Evolutionary conservation across 1,140 invertebrate genomes (phyloP).

Genomic region (Brachionus rubens): DNA sequence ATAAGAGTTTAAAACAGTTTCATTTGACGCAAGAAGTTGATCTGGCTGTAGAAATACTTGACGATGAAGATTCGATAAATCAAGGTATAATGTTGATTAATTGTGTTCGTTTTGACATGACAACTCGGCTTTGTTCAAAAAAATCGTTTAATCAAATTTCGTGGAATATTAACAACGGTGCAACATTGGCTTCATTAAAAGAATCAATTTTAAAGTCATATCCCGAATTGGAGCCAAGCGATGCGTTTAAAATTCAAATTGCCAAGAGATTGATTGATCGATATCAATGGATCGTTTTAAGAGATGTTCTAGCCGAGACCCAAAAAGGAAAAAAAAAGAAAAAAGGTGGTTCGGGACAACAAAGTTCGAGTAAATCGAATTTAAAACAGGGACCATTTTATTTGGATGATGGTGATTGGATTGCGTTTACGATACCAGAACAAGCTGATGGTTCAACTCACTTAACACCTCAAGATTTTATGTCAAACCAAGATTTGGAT

Average conservation of each 20-base stretch:
- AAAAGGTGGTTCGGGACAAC: not conserved
- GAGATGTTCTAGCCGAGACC: not conserved
- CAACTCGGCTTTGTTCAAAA: not conserved
- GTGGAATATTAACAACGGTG: slow-evolving; percentile 34
- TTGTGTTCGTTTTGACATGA: slow-evolving; percentile 3
- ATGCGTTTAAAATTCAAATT: slow-evolving; percentile 9
- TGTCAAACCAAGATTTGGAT: slow-evolving; percentile 27
- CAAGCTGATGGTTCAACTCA: not conserved
- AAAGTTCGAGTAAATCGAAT: not conserved
- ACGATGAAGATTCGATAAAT: not conserved
- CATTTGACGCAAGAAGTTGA: slow-evolving; percentile 7
- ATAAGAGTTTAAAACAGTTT: not conserved
- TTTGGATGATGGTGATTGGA: slow-evolving; percentile 15
- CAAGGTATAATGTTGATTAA: slow-evolving; percentile 2
- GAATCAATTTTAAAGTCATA: slow-evolving; percentile 14
- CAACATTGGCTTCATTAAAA: slow-evolving; percentile 1
- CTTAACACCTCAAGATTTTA: slow-evolving; percentile 26
- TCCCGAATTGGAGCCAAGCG: not conserved
- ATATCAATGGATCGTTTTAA: slow-evolving; percentile 14
- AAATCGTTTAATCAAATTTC: slow-evolving; percentile 4
- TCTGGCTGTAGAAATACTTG: not conserved
- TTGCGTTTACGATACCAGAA: slow-evolving; percentile 2
- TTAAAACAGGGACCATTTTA: slow-evolving; percentile 13
- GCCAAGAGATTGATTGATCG: not conserved
- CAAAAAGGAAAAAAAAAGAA: slow-evolving; percentile 41